Evolutionary conservation across 2,797 vertebrate genomes (phyloP).

Genomic region (Florisuga fusca): DNA sequence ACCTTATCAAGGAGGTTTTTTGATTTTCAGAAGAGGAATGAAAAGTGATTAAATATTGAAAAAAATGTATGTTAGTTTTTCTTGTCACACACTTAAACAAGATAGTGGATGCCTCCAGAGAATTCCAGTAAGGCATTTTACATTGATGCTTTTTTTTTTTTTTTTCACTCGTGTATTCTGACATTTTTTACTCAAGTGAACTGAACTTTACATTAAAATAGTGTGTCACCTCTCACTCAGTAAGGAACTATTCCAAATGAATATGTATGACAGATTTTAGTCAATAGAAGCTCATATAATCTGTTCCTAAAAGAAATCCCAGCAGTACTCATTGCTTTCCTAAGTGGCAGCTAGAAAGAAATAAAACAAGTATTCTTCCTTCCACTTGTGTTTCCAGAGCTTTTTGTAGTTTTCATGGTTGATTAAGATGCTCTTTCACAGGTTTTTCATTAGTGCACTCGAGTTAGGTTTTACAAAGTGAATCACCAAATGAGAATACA

Average conservation of each 20-base stretch:
- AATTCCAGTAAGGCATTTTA: neutral
- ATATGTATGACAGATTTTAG: neutral
- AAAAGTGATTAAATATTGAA: neutral
- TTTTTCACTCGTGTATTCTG: neutral
- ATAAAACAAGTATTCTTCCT: neutral
- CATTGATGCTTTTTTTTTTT: neutral
- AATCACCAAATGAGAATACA: neutral
- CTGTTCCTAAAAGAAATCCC: neutral
- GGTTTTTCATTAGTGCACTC: neutral
- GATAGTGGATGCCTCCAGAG: neutral
- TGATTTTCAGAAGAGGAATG: neutral
- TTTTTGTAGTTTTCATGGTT: neutral
- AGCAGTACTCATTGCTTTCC: neutral
- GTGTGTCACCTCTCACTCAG: neutral
- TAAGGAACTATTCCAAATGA: neutral
- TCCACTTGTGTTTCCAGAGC: neutral
- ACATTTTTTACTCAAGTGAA: neutral
- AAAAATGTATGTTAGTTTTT: neutral
- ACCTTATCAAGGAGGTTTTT: neutral
- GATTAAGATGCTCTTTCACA: neutral
- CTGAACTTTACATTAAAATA: neutral
- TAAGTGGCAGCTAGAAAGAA: neutral
- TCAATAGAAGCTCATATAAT: neutral
- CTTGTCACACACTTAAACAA: neutral
- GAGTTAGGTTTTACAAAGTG: neutral